phyloP scores from a whole-genome alignment of 37 sponge, comb jelly and placozoan species.

The Ephydatia muelleri region DNA sequence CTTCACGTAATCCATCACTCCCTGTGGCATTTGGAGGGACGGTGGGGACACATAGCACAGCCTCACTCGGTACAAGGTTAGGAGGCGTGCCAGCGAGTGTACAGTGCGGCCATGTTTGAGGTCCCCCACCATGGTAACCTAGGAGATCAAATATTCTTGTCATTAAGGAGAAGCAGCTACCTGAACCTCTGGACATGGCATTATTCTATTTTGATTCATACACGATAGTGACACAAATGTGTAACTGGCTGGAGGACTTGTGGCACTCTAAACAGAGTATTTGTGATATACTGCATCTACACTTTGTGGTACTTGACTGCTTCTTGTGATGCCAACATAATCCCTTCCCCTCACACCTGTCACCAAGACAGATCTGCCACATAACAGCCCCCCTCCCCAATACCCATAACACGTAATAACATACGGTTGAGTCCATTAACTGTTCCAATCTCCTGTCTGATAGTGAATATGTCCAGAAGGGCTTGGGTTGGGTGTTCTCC shows the following conservation, averaged over 20 bases:
- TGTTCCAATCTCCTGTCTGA: conserved; percentile 98
- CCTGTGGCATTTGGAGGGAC: conserved; percentile 84
- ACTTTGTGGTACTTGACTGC: too few relatives aligned
- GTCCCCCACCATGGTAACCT: conserved; percentile 99
- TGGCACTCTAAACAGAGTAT: too few relatives aligned
- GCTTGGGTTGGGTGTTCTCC: conserved; percentile 99
- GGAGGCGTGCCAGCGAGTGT: conserved; percentile 94
- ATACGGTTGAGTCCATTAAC: conserved; percentile 78
- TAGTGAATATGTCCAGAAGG: conserved; percentile 96
- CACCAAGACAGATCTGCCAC: too few relatives aligned
- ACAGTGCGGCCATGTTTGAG: conserved; percentile 98
- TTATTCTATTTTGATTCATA: too few relatives aligned
- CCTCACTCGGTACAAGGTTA: conserved; percentile 82
- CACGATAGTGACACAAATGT: too few relatives aligned
- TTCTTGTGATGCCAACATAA: too few relatives aligned
- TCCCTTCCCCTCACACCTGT: too few relatives aligned
- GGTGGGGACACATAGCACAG: conserved; percentile 90
- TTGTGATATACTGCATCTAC: too few relatives aligned
- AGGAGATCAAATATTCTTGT: background rate
- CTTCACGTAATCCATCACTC: conserved; percentile 67
- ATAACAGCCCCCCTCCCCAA: background rate
- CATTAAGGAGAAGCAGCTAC: too few relatives aligned
- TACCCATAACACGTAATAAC: background rate
- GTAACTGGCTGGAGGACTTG: too few relatives aligned
- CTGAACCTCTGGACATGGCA: too few relatives aligned